Conservation (phyloP, 2,113 vertebrate species). For the Alouatta palliata region DNA sequence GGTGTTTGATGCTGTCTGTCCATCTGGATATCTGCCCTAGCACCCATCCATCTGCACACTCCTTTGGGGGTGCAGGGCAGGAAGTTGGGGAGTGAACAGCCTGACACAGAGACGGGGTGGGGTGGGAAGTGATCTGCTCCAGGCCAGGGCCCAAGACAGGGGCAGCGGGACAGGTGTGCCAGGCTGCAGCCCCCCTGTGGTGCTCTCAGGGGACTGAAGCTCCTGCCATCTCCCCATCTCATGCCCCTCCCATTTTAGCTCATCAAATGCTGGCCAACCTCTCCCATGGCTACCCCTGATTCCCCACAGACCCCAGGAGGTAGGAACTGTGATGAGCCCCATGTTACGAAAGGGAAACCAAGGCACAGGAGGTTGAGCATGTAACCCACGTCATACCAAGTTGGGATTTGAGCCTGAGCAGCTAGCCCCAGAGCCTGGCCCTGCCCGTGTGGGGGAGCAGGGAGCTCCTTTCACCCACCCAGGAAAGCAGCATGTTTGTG, state of each 20-base stretch:
- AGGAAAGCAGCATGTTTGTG: rapidly evolving
- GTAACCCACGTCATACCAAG: rapidly evolving
- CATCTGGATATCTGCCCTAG: rapidly evolving
- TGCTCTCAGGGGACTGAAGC: neutral
- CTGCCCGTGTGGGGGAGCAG: neutral
- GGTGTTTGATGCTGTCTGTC: neutral
- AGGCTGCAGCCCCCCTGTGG: neutral
- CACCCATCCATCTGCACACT: rapidly evolving
- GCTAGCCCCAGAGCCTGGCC: neutral
- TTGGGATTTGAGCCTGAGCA: neutral
- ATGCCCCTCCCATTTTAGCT: rapidly evolving
- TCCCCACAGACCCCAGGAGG: rapidly evolving
- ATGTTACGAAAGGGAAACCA: neutral
- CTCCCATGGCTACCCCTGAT: neutral
- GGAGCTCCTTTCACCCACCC: rapidly evolving
- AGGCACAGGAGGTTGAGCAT: neutral
- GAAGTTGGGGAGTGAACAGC: rapidly evolving
- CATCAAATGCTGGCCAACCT: rapidly evolving
- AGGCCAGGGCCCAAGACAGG: neutral
- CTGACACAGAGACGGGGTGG: neutral
- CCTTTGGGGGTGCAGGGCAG: no score
- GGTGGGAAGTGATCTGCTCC: rapidly evolving
- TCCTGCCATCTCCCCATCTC: neutral
- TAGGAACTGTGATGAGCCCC: no score
- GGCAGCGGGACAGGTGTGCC: rapidly evolving